phyloP scores from a whole-genome alignment of 2,113 vertebrate species.

The Scytalopus superciliaris region DNA sequence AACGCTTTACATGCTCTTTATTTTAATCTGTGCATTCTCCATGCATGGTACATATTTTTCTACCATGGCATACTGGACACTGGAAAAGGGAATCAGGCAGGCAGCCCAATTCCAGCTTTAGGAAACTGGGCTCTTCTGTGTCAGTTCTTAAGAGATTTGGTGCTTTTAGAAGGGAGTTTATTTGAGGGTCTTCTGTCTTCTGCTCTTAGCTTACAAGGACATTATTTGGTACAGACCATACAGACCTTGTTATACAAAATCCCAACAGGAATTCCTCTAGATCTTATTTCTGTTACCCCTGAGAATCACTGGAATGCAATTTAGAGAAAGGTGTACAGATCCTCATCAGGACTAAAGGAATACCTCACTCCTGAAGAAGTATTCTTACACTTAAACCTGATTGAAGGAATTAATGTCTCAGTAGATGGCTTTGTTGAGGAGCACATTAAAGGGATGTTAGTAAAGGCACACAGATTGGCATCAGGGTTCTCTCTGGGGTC shows the following conservation, averaged over 20 bases:
- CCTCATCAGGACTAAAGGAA: not conserved
- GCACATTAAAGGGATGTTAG: not conserved
- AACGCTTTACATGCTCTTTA: not conserved
- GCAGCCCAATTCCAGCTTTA: not conserved
- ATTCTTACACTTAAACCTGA: not conserved
- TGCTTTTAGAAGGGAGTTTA: not conserved
- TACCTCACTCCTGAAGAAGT: not conserved
- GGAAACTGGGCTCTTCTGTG: not conserved
- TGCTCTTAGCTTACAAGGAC: not conserved
- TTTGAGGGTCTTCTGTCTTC: not conserved
- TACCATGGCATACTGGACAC: not conserved
- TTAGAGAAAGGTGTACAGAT: not conserved
- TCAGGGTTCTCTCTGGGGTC: not conserved
- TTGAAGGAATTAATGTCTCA: not conserved
- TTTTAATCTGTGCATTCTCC: not conserved
- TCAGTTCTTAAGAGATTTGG: not conserved
- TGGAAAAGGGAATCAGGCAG: not conserved
- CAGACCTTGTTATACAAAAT: not conserved
- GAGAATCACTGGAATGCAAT: not conserved
- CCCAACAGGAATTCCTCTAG: not conserved
- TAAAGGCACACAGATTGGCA: not conserved
- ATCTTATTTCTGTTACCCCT: not conserved
- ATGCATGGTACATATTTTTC: not conserved
- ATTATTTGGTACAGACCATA: not conserved
- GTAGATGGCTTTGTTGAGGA: not conserved